A percentile compares a stretch with the other conserved stretches of the same genome.
Evolutionary conservation across 2,888 invertebrate species (phyloP).

Genomic region (Asteroscopus sphinx): DNA sequence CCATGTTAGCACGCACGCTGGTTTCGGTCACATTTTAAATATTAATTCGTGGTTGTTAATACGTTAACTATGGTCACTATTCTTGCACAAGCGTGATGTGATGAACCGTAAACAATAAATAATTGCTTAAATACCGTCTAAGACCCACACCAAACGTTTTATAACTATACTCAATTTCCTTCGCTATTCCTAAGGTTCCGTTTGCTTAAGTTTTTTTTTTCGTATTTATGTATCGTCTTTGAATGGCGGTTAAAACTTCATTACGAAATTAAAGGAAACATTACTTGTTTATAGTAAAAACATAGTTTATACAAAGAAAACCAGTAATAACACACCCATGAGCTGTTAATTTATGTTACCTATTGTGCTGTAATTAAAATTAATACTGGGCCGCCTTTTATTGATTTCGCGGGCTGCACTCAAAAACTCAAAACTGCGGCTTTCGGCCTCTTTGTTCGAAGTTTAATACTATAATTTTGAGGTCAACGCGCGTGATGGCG

Average conservation of each 20-base stretch:
- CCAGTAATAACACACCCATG: constrained; percentile 73
- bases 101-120: constrained; percentile 83
- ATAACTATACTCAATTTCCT: constrained; percentile 52
- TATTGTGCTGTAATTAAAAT: constrained; percentile 77
- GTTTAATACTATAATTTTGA: constrained; percentile 79
- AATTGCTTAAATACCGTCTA: constrained; percentile 67
- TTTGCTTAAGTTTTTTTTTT: constrained; percentile 40
- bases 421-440: constrained; percentile 64
- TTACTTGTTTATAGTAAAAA: constrained; percentile 62
- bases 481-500: constrained; percentile 72
- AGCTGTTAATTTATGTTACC: constrained; percentile 78
- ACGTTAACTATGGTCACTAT: constrained; percentile 81
- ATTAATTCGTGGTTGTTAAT: constrained; percentile 81
- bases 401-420: constrained; percentile 70
- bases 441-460: constrained; percentile 73
- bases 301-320: constrained; percentile 69
- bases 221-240: constrained; percentile 9
- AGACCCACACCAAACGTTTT: constrained; percentile 61
- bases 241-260: constrained; percentile 54
- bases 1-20: constrained; percentile 64
- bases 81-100: constrained; percentile 73
- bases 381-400: constrained; percentile 67
- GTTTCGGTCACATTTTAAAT: constrained; percentile 81
- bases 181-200: constrained; percentile 42
- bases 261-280: constrained; percentile 58